phyloP scores from a whole-genome alignment of 2,888 invertebrate species.

The Sinohyriopsis cumingii region DNA sequence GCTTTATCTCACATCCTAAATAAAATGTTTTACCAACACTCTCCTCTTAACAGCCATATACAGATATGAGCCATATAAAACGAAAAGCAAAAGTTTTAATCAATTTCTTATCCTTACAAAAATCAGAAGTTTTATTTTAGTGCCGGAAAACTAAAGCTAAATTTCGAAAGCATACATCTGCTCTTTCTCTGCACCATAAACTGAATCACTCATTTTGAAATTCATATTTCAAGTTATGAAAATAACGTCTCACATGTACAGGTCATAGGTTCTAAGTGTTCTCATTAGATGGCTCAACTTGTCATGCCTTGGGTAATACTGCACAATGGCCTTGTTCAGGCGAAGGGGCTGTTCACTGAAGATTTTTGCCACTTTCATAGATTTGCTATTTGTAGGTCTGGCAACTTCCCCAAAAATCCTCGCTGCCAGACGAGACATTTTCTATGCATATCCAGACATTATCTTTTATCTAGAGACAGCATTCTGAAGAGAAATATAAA shows the following conservation, averaged over 20 bases:
- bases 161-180: too few species aligned
- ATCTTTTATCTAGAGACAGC: neutral
- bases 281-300: conserved; percentile 84
- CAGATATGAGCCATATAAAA: too few species aligned
- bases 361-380: conserved; percentile 79
- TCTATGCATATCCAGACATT: conserved; percentile 82
- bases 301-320: conserved; percentile 90
- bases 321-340: conserved; percentile 80
- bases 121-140: too few species aligned
- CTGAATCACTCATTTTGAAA: too few species aligned
- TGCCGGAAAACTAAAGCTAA: too few species aligned
- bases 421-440: conserved; percentile 89
- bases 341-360: conserved; percentile 85
- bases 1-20: too few species aligned
- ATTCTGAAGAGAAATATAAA: conserved; percentile 2
- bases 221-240: too few species aligned
- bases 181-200: too few species aligned
- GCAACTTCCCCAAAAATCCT: conserved; percentile 89
- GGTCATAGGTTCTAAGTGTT: conserved; percentile 64
- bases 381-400: conserved; percentile 79
- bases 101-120: too few species aligned
- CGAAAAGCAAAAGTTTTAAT: too few species aligned
- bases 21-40: too few species aligned
- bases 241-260: conserved; percentile 58
- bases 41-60: too few species aligned